Evolutionary conservation across 2,797 vertebrate species (phyloP).

Genomic region (Dendrocincla tyrannina): DNA sequence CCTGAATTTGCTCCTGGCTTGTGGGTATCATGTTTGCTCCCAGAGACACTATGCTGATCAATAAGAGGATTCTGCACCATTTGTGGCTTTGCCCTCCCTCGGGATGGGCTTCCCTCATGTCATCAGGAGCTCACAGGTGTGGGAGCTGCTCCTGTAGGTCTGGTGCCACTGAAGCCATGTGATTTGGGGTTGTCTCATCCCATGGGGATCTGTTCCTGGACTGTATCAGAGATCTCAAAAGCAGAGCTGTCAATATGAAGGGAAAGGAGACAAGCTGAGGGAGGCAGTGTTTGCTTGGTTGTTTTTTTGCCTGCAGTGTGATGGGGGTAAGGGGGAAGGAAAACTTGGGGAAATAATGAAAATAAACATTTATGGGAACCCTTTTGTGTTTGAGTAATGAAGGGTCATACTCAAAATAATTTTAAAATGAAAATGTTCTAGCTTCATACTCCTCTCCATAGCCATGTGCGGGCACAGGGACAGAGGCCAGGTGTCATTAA

Average conservation of each 20-base stretch:
- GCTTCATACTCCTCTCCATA: background rate
- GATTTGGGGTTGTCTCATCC: background rate
- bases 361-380: background rate
- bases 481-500: background rate
- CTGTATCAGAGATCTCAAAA: background rate
- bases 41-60: background rate
- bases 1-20: background rate
- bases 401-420: background rate
- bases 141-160: background rate
- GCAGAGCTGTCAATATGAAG: background rate
- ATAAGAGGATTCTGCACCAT: background rate
- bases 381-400: background rate
- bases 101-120: background rate
- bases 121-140: background rate
- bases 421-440: background rate
- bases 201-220: background rate
- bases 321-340: background rate
- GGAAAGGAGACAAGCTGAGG: background rate
- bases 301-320: background rate
- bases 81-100: background rate
- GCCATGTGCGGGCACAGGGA: background rate
- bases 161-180: background rate
- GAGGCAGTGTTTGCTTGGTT: background rate
- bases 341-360: background rate
- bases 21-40: fast-evolving